Conservation (phyloP, 2,888 invertebrate species). For the Eueremaeus valkanovi region DNA sequence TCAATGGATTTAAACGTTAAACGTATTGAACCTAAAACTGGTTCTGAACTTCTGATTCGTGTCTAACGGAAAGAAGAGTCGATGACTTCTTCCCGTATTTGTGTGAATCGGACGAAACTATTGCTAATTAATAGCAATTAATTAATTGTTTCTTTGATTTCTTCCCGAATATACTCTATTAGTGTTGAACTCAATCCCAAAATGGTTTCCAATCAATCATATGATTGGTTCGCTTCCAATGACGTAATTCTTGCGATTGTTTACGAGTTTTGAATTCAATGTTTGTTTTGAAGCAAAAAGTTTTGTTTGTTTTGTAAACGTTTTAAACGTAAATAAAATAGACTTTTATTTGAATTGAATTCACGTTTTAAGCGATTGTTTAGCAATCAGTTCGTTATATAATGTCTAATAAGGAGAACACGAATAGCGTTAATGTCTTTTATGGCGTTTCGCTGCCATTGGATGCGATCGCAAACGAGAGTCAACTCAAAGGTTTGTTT, state of each 20-base stretch:
- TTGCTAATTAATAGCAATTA: conserved; percentile 9
- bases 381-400: not conserved
- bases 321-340: not conserved
- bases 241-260: not conserved
- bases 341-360: not conserved
- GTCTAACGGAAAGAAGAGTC: not conserved
- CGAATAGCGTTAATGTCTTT: not conserved
- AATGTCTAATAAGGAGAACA: not conserved
- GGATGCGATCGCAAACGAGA: not conserved
- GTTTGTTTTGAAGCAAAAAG: not conserved
- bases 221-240: not conserved
- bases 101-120: not conserved
- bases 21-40: too few relatives aligned
- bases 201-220: conserved; percentile 12
- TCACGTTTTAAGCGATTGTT: too few relatives aligned
- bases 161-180: too few relatives aligned
- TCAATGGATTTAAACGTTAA: too few relatives aligned
- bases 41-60: too few relatives aligned
- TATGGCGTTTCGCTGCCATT: not conserved
- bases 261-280: not conserved
- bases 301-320: not conserved
- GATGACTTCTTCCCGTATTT: not conserved
- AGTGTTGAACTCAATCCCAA: not conserved
- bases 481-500: not conserved
- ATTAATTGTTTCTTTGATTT: conserved; percentile 6